Evolutionary conservation across 2,888 invertebrate genomes (phyloP).

Genomic region (Dryocosmus kuriphilus): DNA sequence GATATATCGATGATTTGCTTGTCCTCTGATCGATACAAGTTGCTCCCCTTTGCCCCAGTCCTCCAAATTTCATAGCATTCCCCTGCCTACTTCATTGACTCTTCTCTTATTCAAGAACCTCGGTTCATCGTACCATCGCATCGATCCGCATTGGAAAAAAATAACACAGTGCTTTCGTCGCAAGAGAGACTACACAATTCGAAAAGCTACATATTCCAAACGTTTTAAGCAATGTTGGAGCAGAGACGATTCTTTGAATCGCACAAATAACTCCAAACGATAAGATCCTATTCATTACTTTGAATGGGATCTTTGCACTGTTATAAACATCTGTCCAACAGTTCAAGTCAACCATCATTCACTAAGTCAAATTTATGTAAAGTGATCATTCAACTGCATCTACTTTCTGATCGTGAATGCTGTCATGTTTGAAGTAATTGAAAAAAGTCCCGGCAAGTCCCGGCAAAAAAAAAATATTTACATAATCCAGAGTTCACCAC

Average conservation of each 20-base stretch:
- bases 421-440: no score
- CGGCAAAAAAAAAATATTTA: no score
- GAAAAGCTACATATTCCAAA: conserved; percentile 28
- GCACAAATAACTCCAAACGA: conserved; percentile 7
- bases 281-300: conserved; percentile 8
- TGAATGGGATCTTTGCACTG: no score
- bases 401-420: no score
- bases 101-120: conserved; percentile 32
- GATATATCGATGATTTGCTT: conserved; percentile 15
- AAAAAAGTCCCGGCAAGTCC: no score
- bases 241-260: conserved; percentile 5
- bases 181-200: conserved; percentile 12
- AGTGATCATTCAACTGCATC: no score
- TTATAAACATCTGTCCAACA: no score
- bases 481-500: no score
- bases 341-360: no score
- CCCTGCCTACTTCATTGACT: conserved; percentile 24
- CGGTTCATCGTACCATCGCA: conserved; percentile 28
- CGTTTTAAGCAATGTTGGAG: conserved; percentile 19
- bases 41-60: neutral
- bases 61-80: conserved; percentile 21
- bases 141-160: conserved; percentile 26
- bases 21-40: conserved; percentile 2
- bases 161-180: conserved; percentile 21
- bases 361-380: no score